Evolutionary conservation across 2,888 invertebrate species (phyloP).

Genomic region (Dichetophora obliterata): DNA sequence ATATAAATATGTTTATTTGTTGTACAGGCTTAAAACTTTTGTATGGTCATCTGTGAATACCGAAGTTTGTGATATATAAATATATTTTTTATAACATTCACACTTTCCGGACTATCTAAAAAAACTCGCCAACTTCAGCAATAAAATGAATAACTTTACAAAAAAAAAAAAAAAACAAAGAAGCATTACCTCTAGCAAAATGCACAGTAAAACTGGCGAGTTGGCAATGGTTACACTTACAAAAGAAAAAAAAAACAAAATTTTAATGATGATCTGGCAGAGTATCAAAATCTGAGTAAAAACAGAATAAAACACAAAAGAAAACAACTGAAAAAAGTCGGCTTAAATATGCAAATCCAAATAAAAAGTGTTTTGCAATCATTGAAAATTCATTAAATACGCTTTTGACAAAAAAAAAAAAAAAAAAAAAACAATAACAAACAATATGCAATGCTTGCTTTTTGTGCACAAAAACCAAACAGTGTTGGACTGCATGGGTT

Average conservation of each 20-base stretch:
- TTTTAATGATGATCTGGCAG: conserved; percentile 27
- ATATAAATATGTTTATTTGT: too few relatives aligned
- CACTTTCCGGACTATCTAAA: not conserved
- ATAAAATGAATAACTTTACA: conserved; percentile 13
- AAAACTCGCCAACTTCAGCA: not conserved
- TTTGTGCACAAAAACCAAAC: not conserved
- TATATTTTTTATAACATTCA: not conserved
- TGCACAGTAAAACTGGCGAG: too few relatives aligned
- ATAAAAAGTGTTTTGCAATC: conserved; percentile 10
- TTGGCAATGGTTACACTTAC: not conserved
- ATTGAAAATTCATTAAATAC: conserved; percentile 30
- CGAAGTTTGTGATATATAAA: not conserved
- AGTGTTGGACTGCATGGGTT: not conserved
- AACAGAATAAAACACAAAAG: not conserved
- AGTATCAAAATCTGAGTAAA: conserved; percentile 19
- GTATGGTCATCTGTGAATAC: not conserved
- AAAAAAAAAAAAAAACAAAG: not conserved
- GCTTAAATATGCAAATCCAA: conserved; percentile 1
- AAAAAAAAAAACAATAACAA: not conserved
- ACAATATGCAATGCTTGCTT: not conserved
- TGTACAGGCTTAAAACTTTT: too few relatives aligned
- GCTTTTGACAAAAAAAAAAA: conserved; percentile 7
- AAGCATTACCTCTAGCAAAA: not conserved
- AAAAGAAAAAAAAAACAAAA: not conserved
- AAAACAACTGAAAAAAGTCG: not conserved